Conservation (phyloP, 2,797 vertebrate species). For the Manis pentadactyla region DNA sequence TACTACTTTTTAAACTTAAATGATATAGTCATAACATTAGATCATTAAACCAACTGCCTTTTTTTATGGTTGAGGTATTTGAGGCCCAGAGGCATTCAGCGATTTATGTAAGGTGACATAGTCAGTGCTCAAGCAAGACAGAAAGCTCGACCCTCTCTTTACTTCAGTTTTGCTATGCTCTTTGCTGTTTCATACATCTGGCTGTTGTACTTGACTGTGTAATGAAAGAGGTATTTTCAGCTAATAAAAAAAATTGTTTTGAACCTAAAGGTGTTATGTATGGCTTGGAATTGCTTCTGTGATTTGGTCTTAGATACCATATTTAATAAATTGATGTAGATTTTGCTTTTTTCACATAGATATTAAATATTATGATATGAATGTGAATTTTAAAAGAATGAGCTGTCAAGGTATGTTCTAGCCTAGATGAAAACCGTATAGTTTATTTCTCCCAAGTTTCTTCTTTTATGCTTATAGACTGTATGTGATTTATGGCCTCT, state of each 20-base stretch:
- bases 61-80: constrained; percentile 51
- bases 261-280: background rate
- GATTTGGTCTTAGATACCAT: constrained; percentile 35
- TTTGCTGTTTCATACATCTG: constrained; percentile 9
- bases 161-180: background rate
- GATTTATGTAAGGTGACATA: constrained; percentile 56
- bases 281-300: constrained; percentile 53
- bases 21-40: constrained; percentile 38
- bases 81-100: constrained; percentile 5
- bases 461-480: constrained; percentile 54
- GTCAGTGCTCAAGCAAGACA: background rate
- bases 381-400: constrained; percentile 58
- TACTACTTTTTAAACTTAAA: constrained; percentile 58
- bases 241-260: background rate
- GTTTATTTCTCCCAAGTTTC: constrained; percentile 59
- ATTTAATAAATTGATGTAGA: constrained; percentile 12
- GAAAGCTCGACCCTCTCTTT: background rate
- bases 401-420: background rate
- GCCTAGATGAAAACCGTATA: constrained; percentile 49
- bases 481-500: constrained; percentile 55
- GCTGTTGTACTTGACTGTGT: constrained; percentile 9
- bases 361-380: constrained; percentile 61
- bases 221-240: constrained; percentile 50
- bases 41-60: constrained; percentile 4
- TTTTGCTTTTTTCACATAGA: constrained; percentile 49